phyloP scores from a whole-genome alignment of 1,140 invertebrate genomes.

The Nebria ingens region DNA sequence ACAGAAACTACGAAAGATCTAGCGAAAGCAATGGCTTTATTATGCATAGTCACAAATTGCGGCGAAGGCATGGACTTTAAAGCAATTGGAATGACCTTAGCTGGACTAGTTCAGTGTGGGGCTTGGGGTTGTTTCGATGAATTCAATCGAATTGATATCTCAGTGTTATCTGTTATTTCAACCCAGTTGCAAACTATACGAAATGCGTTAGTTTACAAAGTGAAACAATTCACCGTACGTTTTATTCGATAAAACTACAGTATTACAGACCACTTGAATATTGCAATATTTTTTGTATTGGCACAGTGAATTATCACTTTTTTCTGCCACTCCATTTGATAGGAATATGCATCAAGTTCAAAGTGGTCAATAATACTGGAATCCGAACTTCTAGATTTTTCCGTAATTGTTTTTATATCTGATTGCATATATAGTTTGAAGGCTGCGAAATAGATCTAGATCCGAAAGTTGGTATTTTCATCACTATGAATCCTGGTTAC shows the following conservation, averaged over 20 bases:
- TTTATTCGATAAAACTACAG: too few relatives aligned
- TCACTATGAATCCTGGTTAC: slow-evolving; percentile 90
- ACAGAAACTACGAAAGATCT: slow-evolving; percentile 86
- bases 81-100: slow-evolving; percentile 74
- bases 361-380: too few relatives aligned
- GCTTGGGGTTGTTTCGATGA: slow-evolving; percentile 89
- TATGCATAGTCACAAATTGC: slow-evolving; percentile 87
- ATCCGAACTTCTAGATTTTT: too few relatives aligned
- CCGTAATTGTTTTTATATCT: slow-evolving; percentile 4
- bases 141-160: slow-evolving; percentile 84
- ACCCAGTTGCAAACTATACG: slow-evolving; percentile 82
- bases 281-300: too few relatives aligned
- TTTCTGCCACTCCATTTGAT: too few relatives aligned
- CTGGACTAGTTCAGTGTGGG: slow-evolving; percentile 62
- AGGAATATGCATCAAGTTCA: too few relatives aligned
- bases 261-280: too few relatives aligned
- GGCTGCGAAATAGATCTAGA: slow-evolving; percentile 72
- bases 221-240: slow-evolving; percentile 59
- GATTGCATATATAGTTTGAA: slow-evolving; percentile 56
- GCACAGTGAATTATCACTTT: too few relatives aligned
- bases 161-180: slow-evolving; percentile 83
- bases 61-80: slow-evolving; percentile 85
- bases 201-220: slow-evolving; percentile 63
- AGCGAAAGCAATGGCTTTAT: slow-evolving; percentile 73
- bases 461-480: slow-evolving; percentile 79